These are phyloP conservation scores for Mormyrops attenuatus DNA, from an alignment of 2,797 vertebrate species.

Conservation along the genomic window DNA sequence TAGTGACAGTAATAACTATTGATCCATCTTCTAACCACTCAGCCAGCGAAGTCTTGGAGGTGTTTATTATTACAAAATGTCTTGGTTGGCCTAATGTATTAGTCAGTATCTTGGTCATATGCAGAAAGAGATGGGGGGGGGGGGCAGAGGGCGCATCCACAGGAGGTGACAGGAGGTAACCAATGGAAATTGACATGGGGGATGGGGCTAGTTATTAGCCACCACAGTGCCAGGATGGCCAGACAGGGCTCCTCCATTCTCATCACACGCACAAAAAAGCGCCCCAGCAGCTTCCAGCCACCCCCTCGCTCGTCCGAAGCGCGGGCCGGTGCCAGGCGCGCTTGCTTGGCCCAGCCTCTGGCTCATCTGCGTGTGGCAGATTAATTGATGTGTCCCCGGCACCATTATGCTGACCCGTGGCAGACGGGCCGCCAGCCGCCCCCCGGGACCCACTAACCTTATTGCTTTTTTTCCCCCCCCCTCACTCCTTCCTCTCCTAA, in stretches of 20 bases:
- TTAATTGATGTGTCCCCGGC: slow-evolving; percentile 56
- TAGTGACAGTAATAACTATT: not conserved
- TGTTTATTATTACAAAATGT: slow-evolving; percentile 2
- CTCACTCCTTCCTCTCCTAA: slow-evolving; percentile 41
- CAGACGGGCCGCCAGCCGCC: slow-evolving; percentile 45
- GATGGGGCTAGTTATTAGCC: not conserved
- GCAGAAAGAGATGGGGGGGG: not conserved
- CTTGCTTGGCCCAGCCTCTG: slow-evolving; percentile 1
- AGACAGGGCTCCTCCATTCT: slow-evolving; percentile 20
- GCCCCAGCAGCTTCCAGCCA: slow-evolving; percentile 22
- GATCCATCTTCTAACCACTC: not conserved
- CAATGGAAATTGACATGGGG: slow-evolving; percentile 19
- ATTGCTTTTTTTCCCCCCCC: slow-evolving; percentile 60
- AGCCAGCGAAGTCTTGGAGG: not conserved
- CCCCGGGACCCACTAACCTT: slow-evolving; percentile 56
- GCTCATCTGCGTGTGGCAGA: slow-evolving; percentile 33
- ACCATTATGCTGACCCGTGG: slow-evolving; percentile 54
- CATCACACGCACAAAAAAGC: slow-evolving; percentile 27
- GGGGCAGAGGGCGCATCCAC: not conserved
- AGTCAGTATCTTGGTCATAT: slow-evolving; percentile 2
- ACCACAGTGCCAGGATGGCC: slow-evolving; percentile 19
- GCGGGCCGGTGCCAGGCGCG: not conserved
- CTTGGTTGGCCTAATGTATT: not conserved
- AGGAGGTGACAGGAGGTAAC: not conserved
- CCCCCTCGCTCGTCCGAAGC: slow-evolving; percentile 16